Percentiles rank a stretch among this genome's conserved stretches.
Conservation (phyloP, 1,140 invertebrate genomes). For the Drosophila albomicans region DNA sequence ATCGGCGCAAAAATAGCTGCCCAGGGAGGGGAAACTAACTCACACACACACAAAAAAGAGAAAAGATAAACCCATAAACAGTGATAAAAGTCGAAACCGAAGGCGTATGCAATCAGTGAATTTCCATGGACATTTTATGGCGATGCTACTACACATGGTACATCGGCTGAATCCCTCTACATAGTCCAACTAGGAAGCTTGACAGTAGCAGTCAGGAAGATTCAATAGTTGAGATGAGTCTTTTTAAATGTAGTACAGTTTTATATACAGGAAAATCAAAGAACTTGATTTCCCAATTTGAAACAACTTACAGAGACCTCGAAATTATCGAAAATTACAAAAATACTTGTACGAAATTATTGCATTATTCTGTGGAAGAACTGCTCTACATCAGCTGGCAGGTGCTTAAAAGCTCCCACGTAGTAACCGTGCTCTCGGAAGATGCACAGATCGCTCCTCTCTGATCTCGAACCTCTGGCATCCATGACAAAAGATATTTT, state of each 20-base stretch:
- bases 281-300: too few species aligned
- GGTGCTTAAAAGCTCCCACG: slow-evolving; percentile 63
- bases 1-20: slow-evolving; percentile 64
- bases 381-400: slow-evolving; percentile 57
- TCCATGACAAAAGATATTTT: slow-evolving; percentile 30
- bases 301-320: neutral
- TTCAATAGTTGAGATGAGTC: too few species aligned
- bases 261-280: too few species aligned
- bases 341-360: slow-evolving; percentile 25
- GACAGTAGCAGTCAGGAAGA: too few species aligned
- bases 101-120: slow-evolving; percentile 21
- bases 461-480: slow-evolving; percentile 19
- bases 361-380: slow-evolving; percentile 46
- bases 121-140: slow-evolving; percentile 41
- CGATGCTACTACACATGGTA: slow-evolving; percentile 1
- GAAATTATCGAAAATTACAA: slow-evolving; percentile 4
- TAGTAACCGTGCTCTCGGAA: neutral
- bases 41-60: slow-evolving; percentile 23
- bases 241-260: too few species aligned
- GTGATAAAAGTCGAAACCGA: slow-evolving; percentile 25
- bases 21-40: slow-evolving; percentile 24
- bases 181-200: neutral
- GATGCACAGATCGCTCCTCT: neutral
- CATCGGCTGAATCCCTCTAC: neutral
- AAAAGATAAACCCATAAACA: slow-evolving; percentile 32